Evolutionary conservation across 2,113 vertebrate genomes (phyloP), one percentile per base, ranked within the genome.

Genomic region (Tragelaphus buxtoni): DNA sequence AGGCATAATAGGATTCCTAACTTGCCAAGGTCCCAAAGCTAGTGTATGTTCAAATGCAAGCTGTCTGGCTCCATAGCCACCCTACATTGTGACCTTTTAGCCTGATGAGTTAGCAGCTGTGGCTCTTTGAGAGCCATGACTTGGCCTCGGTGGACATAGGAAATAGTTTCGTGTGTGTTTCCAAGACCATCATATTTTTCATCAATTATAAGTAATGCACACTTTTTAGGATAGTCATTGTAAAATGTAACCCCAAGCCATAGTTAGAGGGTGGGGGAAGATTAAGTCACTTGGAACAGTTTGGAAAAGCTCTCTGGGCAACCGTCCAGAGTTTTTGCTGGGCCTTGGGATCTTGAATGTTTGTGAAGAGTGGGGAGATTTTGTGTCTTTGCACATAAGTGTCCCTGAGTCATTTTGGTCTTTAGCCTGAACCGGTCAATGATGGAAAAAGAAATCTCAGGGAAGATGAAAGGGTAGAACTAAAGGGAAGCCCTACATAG

Each of bases 151-250:
- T 76, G 87, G 63, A 95, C 42, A 61, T 79, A 60, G 83, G 55
- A 84, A 80, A 58, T 88, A 60, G 74, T 93, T 95, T 56, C 20
- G 5, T 80, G 32, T 39, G 11, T 45, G 18, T 91, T 87, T 81
- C 76, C 24, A 93, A 69, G 26, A 47, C 49, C 76, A 20, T 83
- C 51, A 12, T 74, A 92, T 58, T 65, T 96, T 53, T 86, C 61
- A 89, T 93, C 87, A 91, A 76, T 95, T 96, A 22, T 81, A 91
- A 93, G n/a, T 74, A 60, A 35, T 63, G 32, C 14, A 45, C 55
- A 63, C 30, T 72, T 90, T 93, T 95, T 22, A 93, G 74, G 63
- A 77, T 26, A 53, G 35, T 51, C 42, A 47, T 83, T 69, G 35
- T 94, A 90, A 93, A 95, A 49, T 61, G 11, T 60, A 87, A 69